These are phyloP conservation scores for Noctua fimbriata DNA, from an alignment of 2,888 invertebrate genomes.

Conservation along the genomic window DNA sequence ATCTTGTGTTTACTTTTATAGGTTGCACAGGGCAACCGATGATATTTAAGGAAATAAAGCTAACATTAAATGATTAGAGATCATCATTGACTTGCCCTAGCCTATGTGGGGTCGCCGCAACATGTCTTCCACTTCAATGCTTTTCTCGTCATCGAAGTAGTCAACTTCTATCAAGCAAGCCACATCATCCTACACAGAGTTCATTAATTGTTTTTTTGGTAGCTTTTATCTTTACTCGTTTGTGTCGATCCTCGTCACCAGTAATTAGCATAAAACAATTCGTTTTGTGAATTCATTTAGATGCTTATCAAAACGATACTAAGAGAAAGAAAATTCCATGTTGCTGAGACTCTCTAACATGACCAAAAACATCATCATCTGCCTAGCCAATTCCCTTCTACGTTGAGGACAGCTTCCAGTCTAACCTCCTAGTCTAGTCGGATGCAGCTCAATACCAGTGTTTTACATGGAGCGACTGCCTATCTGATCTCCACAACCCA, in stretches of 20 bases:
- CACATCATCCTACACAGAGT: neutral
- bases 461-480: neutral
- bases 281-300: neutral
- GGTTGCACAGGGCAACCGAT: neutral
- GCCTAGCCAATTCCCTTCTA: neutral
- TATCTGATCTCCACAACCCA: neutral
- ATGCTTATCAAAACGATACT: neutral
- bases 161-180: neutral
- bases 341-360: neutral
- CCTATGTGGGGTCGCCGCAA: neutral
- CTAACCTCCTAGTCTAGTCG: neutral
- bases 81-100: neutral
- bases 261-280: neutral
- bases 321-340: neutral
- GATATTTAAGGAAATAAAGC: neutral
- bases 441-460: neutral
- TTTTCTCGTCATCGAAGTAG: neutral
- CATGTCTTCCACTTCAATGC: neutral
- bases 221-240: neutral
- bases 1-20: slow-evolving; percentile 22
- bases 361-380: neutral
- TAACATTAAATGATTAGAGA: neutral
- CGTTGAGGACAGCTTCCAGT: neutral
- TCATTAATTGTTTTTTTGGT: neutral
- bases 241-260: neutral